phyloP scores from a whole-genome alignment of 2,888 invertebrate species.

The Platycheirus rosarum region DNA sequence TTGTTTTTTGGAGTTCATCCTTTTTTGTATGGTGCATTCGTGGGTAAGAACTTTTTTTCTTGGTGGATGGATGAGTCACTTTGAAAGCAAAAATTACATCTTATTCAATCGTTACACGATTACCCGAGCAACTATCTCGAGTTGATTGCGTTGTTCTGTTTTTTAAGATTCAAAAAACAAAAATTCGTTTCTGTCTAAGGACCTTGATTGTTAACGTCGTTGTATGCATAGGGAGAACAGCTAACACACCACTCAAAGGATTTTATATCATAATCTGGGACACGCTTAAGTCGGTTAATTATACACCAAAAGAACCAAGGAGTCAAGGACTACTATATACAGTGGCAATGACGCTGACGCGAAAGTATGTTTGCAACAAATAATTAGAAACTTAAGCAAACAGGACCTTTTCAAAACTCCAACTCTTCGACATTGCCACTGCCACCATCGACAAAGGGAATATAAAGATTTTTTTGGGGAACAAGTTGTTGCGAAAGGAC shows the following conservation, averaged over 20 bases:
- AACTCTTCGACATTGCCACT: background rate
- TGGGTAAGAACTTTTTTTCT: slow-evolving; percentile 1
- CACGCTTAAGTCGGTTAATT: slow-evolving; percentile 55
- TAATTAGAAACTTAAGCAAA: slow-evolving; percentile 64
- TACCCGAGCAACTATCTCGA: slow-evolving; percentile 41
- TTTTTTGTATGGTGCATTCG: slow-evolving; percentile 40
- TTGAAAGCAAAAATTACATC: slow-evolving; percentile 42
- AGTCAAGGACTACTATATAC: slow-evolving; percentile 50
- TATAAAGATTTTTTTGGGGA: slow-evolving; percentile 12
- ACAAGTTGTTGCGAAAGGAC: slow-evolving; percentile 33
- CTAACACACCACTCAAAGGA: slow-evolving; percentile 8
- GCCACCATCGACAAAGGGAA: background rate
- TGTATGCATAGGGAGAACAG: background rate
- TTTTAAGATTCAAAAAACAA: slow-evolving; percentile 40
- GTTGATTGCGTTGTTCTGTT: slow-evolving; percentile 40
- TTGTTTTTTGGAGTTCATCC: slow-evolving; percentile 13
- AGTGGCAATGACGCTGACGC: slow-evolving; percentile 21
- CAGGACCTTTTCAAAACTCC: slow-evolving; percentile 42
- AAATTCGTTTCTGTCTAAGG: slow-evolving; percentile 35
- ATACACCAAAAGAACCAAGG: slow-evolving; percentile 18
- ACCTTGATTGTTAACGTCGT: slow-evolving; percentile 25
- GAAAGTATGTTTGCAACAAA: slow-evolving; percentile 56
- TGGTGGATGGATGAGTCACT: slow-evolving; percentile 15
- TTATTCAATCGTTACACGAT: slow-evolving; percentile 51
- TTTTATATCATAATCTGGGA: slow-evolving; percentile 33